phyloP scores from a whole-genome alignment of 1,140 invertebrate species.

The Philotrypesis tridentata region DNA sequence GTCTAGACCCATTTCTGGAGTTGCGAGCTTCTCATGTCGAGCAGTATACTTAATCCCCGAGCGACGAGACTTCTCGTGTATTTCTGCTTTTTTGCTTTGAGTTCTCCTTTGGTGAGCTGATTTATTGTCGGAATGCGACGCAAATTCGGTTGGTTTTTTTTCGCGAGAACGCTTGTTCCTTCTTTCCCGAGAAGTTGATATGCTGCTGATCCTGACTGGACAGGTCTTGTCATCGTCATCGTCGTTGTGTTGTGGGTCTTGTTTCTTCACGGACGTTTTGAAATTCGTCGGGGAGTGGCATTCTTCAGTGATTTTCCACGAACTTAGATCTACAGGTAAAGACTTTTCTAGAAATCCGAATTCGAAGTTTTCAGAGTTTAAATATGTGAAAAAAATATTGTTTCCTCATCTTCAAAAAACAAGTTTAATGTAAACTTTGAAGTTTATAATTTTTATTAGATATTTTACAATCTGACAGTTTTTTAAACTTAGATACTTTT shows the following conservation, averaged over 20 bases:
- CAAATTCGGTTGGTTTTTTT: neutral
- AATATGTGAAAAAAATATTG: no score
- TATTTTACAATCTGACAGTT: no score
- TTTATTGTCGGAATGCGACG: neutral
- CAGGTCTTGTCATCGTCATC: neutral
- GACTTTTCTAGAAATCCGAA: neutral
- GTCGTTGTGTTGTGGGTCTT: neutral
- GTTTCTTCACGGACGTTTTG: neutral
- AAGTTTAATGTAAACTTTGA: no score
- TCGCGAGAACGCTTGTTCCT: neutral
- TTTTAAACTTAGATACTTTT: no score
- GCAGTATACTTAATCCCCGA: neutral
- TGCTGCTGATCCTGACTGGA: neutral
- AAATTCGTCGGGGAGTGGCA: neutral
- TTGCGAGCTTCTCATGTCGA: neutral
- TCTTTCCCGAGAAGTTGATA: neutral
- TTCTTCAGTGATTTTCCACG: neutral
- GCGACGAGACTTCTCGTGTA: neutral
- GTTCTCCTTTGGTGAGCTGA: neutral
- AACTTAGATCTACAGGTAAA: no score
- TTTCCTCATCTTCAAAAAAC: no score
- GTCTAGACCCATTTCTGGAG: constrained; percentile 13
- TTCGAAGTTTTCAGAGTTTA: no score
- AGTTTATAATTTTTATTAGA: no score
- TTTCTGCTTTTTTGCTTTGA: neutral